phyloP scores from a whole-genome alignment of 2,888 invertebrate genomes.

The Schizaphis graminum region DNA sequence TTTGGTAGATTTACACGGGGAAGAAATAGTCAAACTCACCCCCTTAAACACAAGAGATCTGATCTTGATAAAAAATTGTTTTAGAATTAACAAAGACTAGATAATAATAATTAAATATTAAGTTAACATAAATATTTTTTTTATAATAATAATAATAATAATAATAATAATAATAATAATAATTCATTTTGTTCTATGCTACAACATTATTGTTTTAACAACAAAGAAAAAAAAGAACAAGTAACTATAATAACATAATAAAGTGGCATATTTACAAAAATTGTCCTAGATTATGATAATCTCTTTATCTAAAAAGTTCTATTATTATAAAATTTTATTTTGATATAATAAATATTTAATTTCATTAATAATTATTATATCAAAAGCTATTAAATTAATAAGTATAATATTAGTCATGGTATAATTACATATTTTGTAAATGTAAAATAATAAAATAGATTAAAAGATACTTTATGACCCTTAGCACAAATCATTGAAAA shows the following conservation, averaged over 20 bases:
- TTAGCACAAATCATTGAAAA: conserved; percentile 39
- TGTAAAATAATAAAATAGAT: not conserved
- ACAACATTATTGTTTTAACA: conserved; percentile 50
- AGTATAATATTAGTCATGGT: not conserved
- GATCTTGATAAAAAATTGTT: conserved; percentile 44
- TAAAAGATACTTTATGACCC: not conserved
- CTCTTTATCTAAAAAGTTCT: not conserved
- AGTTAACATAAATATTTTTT: conserved; percentile 59
- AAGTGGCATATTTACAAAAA: conserved; percentile 45
- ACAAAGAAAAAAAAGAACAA: conserved; percentile 59
- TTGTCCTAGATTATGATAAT: not conserved
- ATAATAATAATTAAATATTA: conserved; percentile 61
- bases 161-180: conserved; percentile 51
- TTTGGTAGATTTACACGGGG: not conserved
- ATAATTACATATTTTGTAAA: not conserved
- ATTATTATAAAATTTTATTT: not conserved
- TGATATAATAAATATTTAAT: not conserved
- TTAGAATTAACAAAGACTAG: conserved; percentile 62
- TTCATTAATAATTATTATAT: not conserved
- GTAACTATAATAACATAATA: conserved; percentile 58
- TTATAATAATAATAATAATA: not conserved
- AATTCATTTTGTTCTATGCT: conserved; percentile 53
- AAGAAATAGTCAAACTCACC: not conserved
- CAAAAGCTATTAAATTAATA: not conserved
- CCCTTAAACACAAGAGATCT: conserved; percentile 52